Evolutionary conservation across 2,888 invertebrate genomes (phyloP), one percentile per base, ranked within the genome.

Genomic region (Megastigmus dorsalis): DNA sequence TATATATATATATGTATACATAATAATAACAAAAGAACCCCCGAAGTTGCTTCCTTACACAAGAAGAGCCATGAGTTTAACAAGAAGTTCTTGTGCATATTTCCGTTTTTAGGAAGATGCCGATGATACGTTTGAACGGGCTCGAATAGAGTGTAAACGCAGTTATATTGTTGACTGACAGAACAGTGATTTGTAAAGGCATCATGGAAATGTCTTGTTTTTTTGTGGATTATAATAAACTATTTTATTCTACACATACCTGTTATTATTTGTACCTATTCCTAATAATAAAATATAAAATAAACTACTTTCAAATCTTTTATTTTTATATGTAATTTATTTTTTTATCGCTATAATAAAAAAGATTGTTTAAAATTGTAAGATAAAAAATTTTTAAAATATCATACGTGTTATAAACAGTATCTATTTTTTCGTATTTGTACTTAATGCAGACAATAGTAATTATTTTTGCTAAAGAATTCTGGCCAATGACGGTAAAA

Each of bases 191-290:
- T 86, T 82, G 82, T 84, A 83, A 85, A 73, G 85, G 81, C 86
- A 85, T 86, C 79, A 79, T 82, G 78, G 77, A 81, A 83, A 86
- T 85, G 87, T 86, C 85, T 84, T 84, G 85, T 86, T 85, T 86
- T 85, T 82, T 85, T 86, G 86, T 87, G 87, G 82, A 87, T 87
- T 85, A 86, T 83, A 86, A 87, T 86, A 86, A 86, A 87, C 86
- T 87, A 87, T 87, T 87, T 87, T 87, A 87, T 87, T 87, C 87
- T 87, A 85, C 10, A 36, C 26, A 50, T 13, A 6, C 7, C 6
- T 18, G 4, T 38, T 10, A 45, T 45, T 45, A 18, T 28, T 54
- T 6, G n/a, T n/a, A n/a, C n/a, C n/a, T n/a, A n/a, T n/a, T n/a
- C n/a, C n/a, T n/a, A n/a, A n/a, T n/a, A n/a, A n/a, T n/a, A n/a